Conservation (phyloP, 2,797 vertebrate genomes). For the Urocyon cinereoargenteus region DNA sequence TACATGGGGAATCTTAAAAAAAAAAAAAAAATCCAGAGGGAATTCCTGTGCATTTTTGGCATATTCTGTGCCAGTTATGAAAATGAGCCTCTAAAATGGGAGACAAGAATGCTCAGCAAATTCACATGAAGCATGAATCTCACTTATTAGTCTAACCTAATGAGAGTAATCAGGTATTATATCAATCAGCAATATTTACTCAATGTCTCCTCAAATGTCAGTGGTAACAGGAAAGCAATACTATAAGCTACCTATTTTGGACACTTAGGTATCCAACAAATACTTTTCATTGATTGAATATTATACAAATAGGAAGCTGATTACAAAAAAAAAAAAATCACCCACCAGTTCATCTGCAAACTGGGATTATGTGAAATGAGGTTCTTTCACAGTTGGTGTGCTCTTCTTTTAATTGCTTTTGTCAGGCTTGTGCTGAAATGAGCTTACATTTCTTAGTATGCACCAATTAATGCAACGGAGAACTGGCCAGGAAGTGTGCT, state of each 20-base stretch:
- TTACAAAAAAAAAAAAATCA: neutral
- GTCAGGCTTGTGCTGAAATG: neutral
- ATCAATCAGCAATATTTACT: neutral
- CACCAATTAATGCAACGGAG: neutral
- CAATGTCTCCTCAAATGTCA: neutral
- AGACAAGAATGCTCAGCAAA: neutral
- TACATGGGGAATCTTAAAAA: neutral
- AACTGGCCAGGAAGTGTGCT: neutral
- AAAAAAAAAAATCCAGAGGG: neutral
- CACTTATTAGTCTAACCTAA: neutral
- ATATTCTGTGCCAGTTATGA: neutral
- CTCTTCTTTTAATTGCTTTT: neutral
- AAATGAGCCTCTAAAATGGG: neutral
- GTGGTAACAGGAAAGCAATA: neutral
- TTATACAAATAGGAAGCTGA: neutral
- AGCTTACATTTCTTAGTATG: neutral
- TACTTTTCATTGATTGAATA: neutral
- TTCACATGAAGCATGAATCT: neutral
- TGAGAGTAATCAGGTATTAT: neutral
- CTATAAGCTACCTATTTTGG: neutral
- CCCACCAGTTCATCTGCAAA: neutral
- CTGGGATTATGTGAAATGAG: neutral
- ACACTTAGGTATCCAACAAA: neutral
- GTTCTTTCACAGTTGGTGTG: neutral
- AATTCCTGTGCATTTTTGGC: neutral